Conservation (phyloP, 2,888 invertebrate species). For the Rhynchonema sp. region DNA sequence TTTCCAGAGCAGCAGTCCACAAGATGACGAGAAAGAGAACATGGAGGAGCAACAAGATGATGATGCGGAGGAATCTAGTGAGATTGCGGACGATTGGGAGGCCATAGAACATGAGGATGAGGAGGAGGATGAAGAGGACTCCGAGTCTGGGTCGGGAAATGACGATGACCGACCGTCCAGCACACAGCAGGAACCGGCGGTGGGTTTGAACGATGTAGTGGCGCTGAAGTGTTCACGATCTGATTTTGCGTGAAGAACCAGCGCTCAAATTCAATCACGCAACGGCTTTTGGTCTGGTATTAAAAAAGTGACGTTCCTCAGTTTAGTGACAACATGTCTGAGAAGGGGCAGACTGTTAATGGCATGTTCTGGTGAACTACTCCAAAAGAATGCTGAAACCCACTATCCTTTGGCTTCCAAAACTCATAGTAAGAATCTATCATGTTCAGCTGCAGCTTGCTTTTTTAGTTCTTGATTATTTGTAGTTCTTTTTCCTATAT, state of each 20-base stretch:
- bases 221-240: no score
- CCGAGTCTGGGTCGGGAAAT: constrained; percentile 9
- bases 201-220: not conserved
- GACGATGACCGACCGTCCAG: constrained; percentile 30
- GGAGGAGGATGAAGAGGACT: constrained; percentile 30
- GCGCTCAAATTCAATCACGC: no score
- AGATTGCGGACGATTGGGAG: constrained; percentile 20
- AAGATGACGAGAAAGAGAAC: constrained; percentile 42
- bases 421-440: no score
- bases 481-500: no score
- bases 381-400: no score
- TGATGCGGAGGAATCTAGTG: constrained; percentile 34
- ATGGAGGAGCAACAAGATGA: constrained; percentile 32
- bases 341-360: no score
- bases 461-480: no score
- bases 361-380: no score
- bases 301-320: not conserved
- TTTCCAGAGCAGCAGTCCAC: constrained; percentile 52
- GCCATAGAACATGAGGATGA: constrained; percentile 34
- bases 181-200: not conserved
- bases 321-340: no score
- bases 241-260: no score
- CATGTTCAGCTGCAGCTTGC: no score
- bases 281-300: not conserved
- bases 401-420: no score